These are phyloP conservation scores for Cerastis leucographa DNA, from an alignment of 2,888 invertebrate genomes.

Conservation along the genomic window DNA sequence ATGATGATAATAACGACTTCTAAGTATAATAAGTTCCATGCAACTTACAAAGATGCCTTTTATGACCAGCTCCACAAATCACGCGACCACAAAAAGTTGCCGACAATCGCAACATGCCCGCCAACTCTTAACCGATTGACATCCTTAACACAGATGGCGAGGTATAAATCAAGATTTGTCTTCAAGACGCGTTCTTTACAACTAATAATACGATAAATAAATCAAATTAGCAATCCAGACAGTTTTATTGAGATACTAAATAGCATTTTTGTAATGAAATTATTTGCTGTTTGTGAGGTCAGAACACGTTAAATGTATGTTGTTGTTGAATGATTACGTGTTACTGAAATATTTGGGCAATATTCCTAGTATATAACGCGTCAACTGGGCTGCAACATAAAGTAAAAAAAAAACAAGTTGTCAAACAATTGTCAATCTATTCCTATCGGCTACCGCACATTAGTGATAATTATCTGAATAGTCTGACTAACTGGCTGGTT, in stretches of 20 bases:
- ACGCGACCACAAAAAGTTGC: conserved; percentile 38
- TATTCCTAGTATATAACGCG: not conserved
- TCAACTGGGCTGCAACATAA: too few species aligned
- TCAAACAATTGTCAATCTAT: not conserved
- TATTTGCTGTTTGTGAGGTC: conserved; percentile 38
- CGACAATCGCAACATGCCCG: conserved; percentile 36
- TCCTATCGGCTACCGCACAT: not conserved
- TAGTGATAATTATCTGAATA: not conserved
- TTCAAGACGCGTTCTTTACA: conserved; percentile 58
- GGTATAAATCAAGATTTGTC: conserved; percentile 66
- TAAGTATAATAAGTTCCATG: not conserved
- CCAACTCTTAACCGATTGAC: conserved; percentile 63
- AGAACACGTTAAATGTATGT: conserved; percentile 41
- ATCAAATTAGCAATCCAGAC: conserved; percentile 67
- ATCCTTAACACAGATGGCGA: conserved; percentile 63
- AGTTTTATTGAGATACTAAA: conserved; percentile 67
- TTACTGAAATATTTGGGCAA: not conserved
- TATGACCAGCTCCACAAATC: conserved; percentile 15
- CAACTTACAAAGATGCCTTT: not conserved
- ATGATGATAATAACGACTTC: too few species aligned
- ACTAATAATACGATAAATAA: conserved; percentile 65
- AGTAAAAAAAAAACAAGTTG: not conserved
- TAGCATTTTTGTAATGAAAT: conserved; percentile 60
- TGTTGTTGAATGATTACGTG: conserved; percentile 3
- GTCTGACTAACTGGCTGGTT: not conserved